Conservation (phyloP, 2,888 invertebrate species). For the Achlya flavicornis region DNA sequence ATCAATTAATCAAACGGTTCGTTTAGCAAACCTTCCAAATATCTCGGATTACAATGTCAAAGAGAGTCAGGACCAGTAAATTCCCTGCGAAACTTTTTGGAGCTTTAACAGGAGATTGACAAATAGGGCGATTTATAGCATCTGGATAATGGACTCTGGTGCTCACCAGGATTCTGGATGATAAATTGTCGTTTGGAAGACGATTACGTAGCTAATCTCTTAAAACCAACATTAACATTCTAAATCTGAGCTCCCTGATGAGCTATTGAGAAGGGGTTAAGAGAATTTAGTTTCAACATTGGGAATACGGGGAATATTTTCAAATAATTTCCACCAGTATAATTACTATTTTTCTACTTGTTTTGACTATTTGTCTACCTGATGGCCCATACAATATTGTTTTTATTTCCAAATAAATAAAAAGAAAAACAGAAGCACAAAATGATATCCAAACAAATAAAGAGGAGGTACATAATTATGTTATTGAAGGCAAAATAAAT, state of each 20-base stretch:
- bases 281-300: neutral
- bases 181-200: slow-evolving; percentile 16
- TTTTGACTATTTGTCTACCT: no score
- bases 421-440: neutral
- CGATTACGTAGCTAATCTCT: slow-evolving; percentile 3
- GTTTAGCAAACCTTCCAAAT: slow-evolving; percentile 30
- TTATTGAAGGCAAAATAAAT: neutral
- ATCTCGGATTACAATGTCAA: slow-evolving; percentile 38
- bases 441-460: neutral
- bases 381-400: no score
- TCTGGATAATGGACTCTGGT: slow-evolving; percentile 15
- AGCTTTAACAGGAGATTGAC: slow-evolving; percentile 26
- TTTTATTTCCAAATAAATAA: no score
- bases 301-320: no score
- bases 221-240: neutral
- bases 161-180: slow-evolving; percentile 13
- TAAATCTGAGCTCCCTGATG: neutral
- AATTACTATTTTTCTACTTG: no score
- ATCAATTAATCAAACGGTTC: slow-evolving; percentile 40
- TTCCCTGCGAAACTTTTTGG: slow-evolving; percentile 24
- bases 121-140: slow-evolving; percentile 19
- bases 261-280: neutral
- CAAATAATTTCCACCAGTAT: no score
- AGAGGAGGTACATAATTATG: no score
- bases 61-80: slow-evolving; percentile 24